Evolutionary conservation across 1,140 invertebrate species (phyloP), one percentile per base, ranked within the genome.

Genomic region (Oppia nitens): DNA sequence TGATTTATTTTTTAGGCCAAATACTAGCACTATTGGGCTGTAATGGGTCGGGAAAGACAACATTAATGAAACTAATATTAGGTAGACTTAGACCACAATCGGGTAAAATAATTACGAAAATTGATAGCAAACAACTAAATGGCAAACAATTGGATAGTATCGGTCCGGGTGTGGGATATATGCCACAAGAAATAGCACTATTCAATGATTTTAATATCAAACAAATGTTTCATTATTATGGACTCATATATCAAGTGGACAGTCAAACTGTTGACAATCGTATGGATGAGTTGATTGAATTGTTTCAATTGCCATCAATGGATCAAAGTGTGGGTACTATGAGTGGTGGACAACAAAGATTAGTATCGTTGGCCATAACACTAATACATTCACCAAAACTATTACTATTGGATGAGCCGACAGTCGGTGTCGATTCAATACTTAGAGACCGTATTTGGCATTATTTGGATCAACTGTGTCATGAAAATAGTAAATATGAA

Each of bases 211-310:
- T 97, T 71, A 86, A 88, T 0, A 95, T 96, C 62, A 79, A 80
- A 58, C 92, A 97, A 69, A 95, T 89, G 0, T 83, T 96, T 80
- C 81, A 85, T 75, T 96, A 93, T 69, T 96, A 94, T 71, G 91
- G 91, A n/a, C 87, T 87, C 78, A 85, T 96, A 65, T 88, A 91
- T 68, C 84, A 87, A 56, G 91, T 96, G 87, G 24, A 52, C 9
- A 47, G 40, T 2, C 12, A 47, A 9, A 14, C 40, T 69, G 29
- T 66, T n/a, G 12, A 53, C 2, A 81, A 86, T 60, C 79, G 87
- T 64, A 78, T 87, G 60, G 78, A 83, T 58, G 95, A 94, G 72
- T 75, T 95, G 11, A 6, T 62, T 14, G 40, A 61, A 17, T 56
- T 64, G 26, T 59, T 64, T 2, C 57, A 64, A 26, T 52, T 64